These are phyloP conservation scores for Sarcophaga peregrina DNA, from an alignment of 1,140 invertebrate genomes.

Conservation along the genomic window DNA sequence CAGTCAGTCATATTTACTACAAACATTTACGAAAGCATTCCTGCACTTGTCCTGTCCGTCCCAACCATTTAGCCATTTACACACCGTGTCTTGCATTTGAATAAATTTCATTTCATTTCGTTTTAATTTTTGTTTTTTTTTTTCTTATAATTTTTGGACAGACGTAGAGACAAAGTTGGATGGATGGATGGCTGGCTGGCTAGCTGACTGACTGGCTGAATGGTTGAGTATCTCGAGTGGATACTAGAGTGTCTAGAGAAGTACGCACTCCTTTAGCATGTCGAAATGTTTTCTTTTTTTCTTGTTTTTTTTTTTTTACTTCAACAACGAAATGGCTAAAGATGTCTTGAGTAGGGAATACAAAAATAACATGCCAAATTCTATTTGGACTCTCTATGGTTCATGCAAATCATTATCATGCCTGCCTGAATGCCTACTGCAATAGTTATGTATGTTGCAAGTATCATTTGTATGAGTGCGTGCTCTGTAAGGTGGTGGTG, in stretches of 20 bases:
- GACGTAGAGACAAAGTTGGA: not conserved
- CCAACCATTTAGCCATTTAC: no score
- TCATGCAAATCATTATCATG: constrained; percentile 18
- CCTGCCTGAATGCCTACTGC: not conserved
- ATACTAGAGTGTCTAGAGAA: constrained; percentile 35
- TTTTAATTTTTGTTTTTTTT: not conserved
- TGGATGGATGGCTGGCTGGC: constrained; percentile 1
- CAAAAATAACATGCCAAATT: constrained; percentile 22
- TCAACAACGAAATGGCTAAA: not conserved
- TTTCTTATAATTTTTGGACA: not conserved
- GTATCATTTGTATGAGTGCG: not conserved
- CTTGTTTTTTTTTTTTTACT: not conserved
- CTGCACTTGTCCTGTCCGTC: not conserved
- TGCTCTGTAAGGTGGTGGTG: constrained; percentile 5
- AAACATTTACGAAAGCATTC: not conserved
- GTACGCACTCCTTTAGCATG: constrained; percentile 20
- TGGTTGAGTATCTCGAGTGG: constrained; percentile 27
- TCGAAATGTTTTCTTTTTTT: not conserved
- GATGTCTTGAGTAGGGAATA: not conserved
- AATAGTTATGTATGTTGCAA: no score
- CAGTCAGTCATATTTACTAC: not conserved
- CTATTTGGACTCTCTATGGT: constrained; percentile 14
- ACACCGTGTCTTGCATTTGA: no score
- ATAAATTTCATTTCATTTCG: not conserved
- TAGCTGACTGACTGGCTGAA: not conserved